Base-by-base conservation (phyloP, 1,140 invertebrate species). In the Achroia grisella region DNA sequence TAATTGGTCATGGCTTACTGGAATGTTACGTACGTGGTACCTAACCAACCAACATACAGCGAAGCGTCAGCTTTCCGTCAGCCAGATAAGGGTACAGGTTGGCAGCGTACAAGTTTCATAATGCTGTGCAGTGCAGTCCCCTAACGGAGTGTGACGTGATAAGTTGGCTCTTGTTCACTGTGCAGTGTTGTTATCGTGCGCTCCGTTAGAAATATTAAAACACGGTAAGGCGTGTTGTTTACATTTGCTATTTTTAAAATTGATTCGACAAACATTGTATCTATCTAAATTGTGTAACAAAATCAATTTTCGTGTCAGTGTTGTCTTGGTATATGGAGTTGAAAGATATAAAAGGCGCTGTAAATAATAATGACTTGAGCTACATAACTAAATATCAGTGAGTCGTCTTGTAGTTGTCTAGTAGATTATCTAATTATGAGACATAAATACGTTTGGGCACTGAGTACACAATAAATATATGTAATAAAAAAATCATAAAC, bases 61-160 rank as follows among this genome's bases (percentile, higher is more conserved):
- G 15, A 23, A 49, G 36, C 42, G 35, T 34, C 48, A 49, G 56
- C 56, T 54, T 64, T 57, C 58, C 58, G 50, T 59, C 55, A 54
- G 40, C 55, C 52, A 58, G 58, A 65, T 62, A 65, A 65, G 62
- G 56, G 42, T 52, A 56, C 32, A 39, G 36, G 43, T 28, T 37
- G 31, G 32, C 43, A 14, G 33, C 10, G 37, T 42, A 42, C 30
- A 43, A 52, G 42, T 50, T n/a, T 27, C 23, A 32, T 28, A 27
- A 10, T 41, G 37, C 42, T 23, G 10, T 33, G 40, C 47, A 29
- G 41, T 40, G 36, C 45, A 56, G 53, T 56, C 13, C 30, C 15
- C 15, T 42, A 46, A 47, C 45, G 43, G 45, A 47, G 46, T 47
- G 48, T 54, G 48, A 27, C 44, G 48, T 37, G 50, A 39, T 15